Conservation (phyloP, 2,888 invertebrate species). For the Anorthoa munda region DNA sequence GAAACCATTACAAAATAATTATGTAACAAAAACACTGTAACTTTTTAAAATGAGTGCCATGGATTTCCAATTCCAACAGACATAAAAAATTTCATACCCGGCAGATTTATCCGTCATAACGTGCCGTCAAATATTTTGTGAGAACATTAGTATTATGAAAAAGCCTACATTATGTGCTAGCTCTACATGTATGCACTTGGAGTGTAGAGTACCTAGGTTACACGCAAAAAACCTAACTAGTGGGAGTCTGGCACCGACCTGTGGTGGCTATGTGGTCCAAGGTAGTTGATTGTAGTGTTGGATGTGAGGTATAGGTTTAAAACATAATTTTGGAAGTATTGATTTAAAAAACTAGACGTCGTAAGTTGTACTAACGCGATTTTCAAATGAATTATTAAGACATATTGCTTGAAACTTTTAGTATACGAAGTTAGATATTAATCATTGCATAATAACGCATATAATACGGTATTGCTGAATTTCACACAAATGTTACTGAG, state of each 20-base stretch:
- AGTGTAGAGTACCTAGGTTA: constrained; percentile 1
- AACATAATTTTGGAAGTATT: no score
- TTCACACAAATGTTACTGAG: no score
- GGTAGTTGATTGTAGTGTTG: background rate
- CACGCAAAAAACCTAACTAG: constrained; percentile 30
- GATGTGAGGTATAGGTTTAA: no score
- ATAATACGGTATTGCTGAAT: no score
- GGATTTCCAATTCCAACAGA: background rate
- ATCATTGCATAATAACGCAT: no score
- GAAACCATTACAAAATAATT: no score
- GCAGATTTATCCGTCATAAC: background rate
- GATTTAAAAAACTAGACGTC: no score
- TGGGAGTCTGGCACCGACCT: constrained; percentile 34
- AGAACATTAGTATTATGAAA: constrained; percentile 14
- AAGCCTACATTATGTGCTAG: background rate
- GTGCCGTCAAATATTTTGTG: background rate
- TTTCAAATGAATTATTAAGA: no score
- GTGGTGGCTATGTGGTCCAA: constrained; percentile 22
- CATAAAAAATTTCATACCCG: background rate
- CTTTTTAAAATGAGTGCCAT: no score
- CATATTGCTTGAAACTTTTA: no score
- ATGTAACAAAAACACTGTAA: no score
- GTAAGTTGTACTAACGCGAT: no score
- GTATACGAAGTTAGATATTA: background rate
- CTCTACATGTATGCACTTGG: background rate